Conservation (phyloP, 2,888 invertebrate species). For the Mantis religiosa region DNA sequence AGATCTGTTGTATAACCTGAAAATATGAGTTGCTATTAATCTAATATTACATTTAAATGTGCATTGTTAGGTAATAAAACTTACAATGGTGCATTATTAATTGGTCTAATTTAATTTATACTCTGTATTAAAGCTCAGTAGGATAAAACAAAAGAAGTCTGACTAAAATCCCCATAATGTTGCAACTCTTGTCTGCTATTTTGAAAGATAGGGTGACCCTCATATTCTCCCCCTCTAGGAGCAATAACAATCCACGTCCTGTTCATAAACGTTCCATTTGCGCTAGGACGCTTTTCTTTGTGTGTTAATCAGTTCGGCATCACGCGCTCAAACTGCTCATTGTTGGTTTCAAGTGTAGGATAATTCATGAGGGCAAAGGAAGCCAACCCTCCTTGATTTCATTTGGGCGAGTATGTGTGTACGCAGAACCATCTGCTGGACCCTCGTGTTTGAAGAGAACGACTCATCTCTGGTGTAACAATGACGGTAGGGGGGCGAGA, state of each 20-base stretch:
- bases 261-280: neutral
- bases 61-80: too few relatives aligned
- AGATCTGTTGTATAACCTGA: too few relatives aligned
- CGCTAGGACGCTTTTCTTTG: neutral
- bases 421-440: neutral
- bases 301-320: neutral
- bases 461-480: neutral
- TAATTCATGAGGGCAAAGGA: neutral
- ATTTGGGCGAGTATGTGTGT: neutral
- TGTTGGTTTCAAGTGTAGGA: neutral
- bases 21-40: too few relatives aligned
- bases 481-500: neutral
- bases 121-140: too few relatives aligned
- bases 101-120: too few relatives aligned
- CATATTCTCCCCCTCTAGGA: neutral
- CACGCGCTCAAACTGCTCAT: slow-evolving; percentile 2
- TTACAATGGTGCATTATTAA: too few relatives aligned
- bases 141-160: neutral
- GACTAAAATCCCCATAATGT: neutral
- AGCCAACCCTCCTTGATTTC: neutral
- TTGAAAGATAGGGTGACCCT: neutral
- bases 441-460: neutral
- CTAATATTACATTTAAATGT: too few relatives aligned
- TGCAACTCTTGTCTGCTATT: neutral
- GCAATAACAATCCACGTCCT: neutral